Percentiles rank a stretch among this genome's conserved stretches.
These are phyloP conservation scores for Zaprionus obscuricornis DNA, from an alignment of 2,888 invertebrate species.

Conservation along the genomic window DNA sequence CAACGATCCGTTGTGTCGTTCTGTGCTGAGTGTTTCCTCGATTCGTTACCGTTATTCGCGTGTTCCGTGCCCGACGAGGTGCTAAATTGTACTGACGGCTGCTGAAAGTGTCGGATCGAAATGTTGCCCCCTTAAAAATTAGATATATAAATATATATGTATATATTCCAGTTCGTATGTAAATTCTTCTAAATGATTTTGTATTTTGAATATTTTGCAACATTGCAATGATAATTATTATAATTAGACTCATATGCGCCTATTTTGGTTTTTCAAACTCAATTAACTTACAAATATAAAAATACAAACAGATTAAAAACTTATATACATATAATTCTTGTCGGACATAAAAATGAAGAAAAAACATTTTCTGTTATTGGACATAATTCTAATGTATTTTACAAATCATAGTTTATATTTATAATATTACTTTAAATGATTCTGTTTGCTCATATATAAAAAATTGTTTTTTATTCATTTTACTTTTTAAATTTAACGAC, in stretches of 20 bases:
- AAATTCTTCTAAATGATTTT: neutral
- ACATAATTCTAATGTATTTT: too few species aligned
- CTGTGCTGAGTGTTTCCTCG: constrained; percentile 7
- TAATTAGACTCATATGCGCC: constrained; percentile 3
- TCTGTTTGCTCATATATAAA: too few species aligned
- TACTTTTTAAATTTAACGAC: too few species aligned
- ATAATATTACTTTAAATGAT: too few species aligned
- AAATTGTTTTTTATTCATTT: too few species aligned
- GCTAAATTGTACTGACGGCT: constrained; percentile 61
- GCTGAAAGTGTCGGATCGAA: constrained; percentile 13
- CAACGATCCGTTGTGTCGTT: constrained; percentile 3
- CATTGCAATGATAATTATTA: constrained; percentile 22
- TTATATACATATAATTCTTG: too few species aligned
- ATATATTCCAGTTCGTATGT: neutral
- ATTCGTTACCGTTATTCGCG: constrained; percentile 35
- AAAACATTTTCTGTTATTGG: too few species aligned
- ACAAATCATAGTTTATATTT: too few species aligned
- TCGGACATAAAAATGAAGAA: too few species aligned
- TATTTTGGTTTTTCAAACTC: too few species aligned
- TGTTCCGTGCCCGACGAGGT: constrained; percentile 52
- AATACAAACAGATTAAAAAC: too few species aligned
- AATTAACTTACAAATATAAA: too few species aligned
- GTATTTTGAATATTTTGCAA: constrained; percentile 7
- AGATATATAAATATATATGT: neutral
- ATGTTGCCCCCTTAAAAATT: neutral